Conservation (phyloP, 2,113 vertebrate genomes). For the Pristiophorus japonicus region DNA sequence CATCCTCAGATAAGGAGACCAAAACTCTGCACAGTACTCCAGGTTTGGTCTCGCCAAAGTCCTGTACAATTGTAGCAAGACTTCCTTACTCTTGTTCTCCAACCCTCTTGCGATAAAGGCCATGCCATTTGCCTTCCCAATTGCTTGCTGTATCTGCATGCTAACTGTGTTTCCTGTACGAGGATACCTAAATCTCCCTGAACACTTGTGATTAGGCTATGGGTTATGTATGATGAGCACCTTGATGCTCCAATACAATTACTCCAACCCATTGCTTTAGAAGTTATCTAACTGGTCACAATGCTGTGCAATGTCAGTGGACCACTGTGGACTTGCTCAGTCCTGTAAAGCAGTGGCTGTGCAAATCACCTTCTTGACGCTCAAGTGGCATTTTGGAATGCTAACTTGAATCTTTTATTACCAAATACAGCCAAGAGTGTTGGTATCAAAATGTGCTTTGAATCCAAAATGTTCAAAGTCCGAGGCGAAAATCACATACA, state of each 20-base stretch:
- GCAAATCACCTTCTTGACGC: background rate
- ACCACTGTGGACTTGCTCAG: background rate
- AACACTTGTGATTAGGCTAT: background rate
- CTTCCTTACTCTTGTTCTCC: too few species aligned
- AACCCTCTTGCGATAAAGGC: too few species aligned
- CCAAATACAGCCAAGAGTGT: background rate
- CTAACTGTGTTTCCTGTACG: too few species aligned
- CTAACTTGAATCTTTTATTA: background rate
- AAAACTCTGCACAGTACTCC: too few species aligned
- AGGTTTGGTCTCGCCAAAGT: too few species aligned
- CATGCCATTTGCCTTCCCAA: too few species aligned
- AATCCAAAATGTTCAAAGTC: background rate
- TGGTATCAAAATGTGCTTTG: background rate
- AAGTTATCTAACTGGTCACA: background rate
- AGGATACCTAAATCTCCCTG: too few species aligned
- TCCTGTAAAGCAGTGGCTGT: background rate
- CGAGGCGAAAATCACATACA: too few species aligned
- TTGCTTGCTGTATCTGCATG: too few species aligned
- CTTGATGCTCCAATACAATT: background rate
- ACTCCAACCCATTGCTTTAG: background rate
- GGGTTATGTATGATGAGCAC: background rate
- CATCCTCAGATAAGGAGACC: too few species aligned
- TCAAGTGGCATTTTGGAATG: background rate
- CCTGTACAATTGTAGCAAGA: too few species aligned
- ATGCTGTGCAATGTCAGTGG: background rate